Base-by-base conservation (phyloP, 64 coral and sea anemone genomes). In the Anthopleura sola region DNA sequence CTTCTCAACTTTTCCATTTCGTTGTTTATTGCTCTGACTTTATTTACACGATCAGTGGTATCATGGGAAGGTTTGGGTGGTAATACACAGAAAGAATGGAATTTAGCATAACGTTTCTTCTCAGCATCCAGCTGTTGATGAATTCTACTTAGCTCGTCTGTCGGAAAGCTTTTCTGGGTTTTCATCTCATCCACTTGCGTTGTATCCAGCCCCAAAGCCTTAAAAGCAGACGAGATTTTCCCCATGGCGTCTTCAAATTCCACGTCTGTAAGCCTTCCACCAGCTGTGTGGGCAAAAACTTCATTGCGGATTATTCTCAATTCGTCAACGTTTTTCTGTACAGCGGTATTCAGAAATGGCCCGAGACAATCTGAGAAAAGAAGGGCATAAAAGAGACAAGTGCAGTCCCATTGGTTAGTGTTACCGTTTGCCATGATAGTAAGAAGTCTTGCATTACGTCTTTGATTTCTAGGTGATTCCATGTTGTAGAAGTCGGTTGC, bases 311-410 rank as follows among this genome's bases (percentile, higher is more conserved):
- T 56, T 37, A 68, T 1, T 31, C 87, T 60, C 0, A 89, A 1
- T 60, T 82, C 46, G 64, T 89, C 80, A 38, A 89, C 80, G 18
- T 39, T 83, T 38, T 17, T 66, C 31, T 69, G 26, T 33, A 89
- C 78, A 23, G 46, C 60, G 56, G 37, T 10, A 38, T 29, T 69
- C 0, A 66, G 37, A 69, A 15, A 29, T 17, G 55, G 23, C 37
- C 87, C 87, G 37, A 89, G 37, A 83, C 78, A 64, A 38, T 89
- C 87, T n/a, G 87, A 89, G 79, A 36, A 89, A n/a, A 83, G 87
- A n/a, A 89, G 0, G 16, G 87, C 77, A 24, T 89, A 89, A 32
- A 89, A 89, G 58, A 53, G 50, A 53, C 50, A 53, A 53, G 50
- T 53, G 50, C 50, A 53, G 11, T 53, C 50, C 50, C 50, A 53